Conservation (phyloP, 2,797 vertebrate species). For the Pelochelys cantorii region DNA sequence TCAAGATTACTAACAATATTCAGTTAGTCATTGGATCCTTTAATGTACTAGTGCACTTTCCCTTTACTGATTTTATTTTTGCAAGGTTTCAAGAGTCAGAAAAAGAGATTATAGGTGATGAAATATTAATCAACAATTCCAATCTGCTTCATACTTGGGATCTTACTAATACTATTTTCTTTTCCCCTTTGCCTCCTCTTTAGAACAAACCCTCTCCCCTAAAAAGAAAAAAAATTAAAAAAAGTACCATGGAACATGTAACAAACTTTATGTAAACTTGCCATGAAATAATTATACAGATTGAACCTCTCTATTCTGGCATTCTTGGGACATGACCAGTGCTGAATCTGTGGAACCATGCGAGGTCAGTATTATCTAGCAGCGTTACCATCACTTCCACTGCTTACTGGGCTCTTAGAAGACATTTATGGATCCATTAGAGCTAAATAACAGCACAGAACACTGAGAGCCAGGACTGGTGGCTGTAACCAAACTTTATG, state of each 20-base stretch:
- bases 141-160: slow-evolving; percentile 38
- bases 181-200: background rate
- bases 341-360: too few species aligned
- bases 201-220: background rate
- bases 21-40: slow-evolving; percentile 55
- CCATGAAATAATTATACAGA: background rate
- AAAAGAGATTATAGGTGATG: slow-evolving; percentile 3
- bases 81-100: slow-evolving; percentile 38
- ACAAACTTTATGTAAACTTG: slow-evolving; percentile 3
- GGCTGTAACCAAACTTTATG: too few species aligned
- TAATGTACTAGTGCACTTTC: slow-evolving; percentile 43
- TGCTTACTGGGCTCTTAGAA: too few species aligned
- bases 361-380: too few species aligned
- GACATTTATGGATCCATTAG: too few species aligned
- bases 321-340: too few species aligned
- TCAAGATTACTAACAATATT: slow-evolving; percentile 25
- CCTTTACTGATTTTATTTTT: slow-evolving; percentile 57
- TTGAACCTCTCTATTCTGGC: too few species aligned
- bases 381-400: too few species aligned
- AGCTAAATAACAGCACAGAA: too few species aligned
- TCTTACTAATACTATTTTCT: background rate
- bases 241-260: background rate
- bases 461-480: too few species aligned
- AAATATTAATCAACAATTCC: slow-evolving; percentile 45
- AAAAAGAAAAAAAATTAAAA: background rate